phyloP scores from a whole-genome alignment of 2,888 invertebrate genomes.

The Chrysomela aeneicollis region DNA sequence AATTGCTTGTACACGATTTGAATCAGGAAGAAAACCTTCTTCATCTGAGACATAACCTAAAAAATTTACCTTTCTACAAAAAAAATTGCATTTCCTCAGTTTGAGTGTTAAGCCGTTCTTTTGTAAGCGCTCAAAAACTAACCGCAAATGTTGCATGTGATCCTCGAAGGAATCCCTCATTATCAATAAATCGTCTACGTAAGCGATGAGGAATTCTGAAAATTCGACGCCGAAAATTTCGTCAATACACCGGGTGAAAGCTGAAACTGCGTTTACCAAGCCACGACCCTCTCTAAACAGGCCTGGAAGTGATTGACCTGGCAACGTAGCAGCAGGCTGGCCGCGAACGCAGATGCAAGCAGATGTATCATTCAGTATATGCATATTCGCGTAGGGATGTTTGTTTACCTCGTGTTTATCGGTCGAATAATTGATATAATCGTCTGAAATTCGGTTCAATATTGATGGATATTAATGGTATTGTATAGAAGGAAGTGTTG shows the following conservation, averaged over 20 bases:
- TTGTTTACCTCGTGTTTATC: too few relatives aligned
- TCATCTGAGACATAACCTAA: conserved; percentile 13
- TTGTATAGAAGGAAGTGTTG: too few relatives aligned
- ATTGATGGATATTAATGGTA: too few relatives aligned
- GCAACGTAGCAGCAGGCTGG: too few relatives aligned
- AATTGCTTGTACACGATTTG: conserved; percentile 19
- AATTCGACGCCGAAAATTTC: conserved; percentile 10
- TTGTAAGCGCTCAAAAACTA: conserved; percentile 16
- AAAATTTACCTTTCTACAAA: conserved; percentile 4
- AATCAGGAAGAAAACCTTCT: conserved; percentile 17
- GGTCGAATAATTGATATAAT: too few relatives aligned
- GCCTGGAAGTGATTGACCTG: too few relatives aligned
- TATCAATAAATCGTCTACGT: conserved; percentile 22
- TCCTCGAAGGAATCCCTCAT: neutral
- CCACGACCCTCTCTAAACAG: too few relatives aligned
- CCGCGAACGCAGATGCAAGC: too few relatives aligned
- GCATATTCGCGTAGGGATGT: too few relatives aligned
- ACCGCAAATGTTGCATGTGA: conserved; percentile 10
- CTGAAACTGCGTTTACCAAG: too few relatives aligned
- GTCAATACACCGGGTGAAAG: conserved; percentile 14
- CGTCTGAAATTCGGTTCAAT: too few relatives aligned
- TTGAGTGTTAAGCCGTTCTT: conserved; percentile 18
- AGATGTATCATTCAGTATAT: too few relatives aligned
- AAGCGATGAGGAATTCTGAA: conserved; percentile 1
- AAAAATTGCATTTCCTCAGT: conserved; percentile 20